Evolutionary conservation across 2,888 invertebrate species (phyloP), one percentile per base, ranked within the genome.

Genomic region (Shargacucullia verbasci): DNA sequence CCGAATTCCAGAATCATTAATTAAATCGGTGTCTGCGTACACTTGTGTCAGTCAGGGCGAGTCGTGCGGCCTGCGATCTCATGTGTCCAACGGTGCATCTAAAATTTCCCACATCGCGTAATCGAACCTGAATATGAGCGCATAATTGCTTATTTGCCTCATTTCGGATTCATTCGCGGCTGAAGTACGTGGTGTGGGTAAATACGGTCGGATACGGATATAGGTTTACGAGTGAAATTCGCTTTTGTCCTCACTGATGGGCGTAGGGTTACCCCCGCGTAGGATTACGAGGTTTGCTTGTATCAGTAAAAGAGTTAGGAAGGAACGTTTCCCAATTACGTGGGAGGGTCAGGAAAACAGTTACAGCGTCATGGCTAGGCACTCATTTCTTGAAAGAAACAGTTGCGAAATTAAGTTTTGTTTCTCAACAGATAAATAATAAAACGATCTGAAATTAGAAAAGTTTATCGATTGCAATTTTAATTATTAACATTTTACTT

Each of bases 101-200:
- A 81, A 86, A 90, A 89, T 87, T 83, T 81, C 83, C 85, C 85
- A 82, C 82, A 85, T 74, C 80, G 84, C 81, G 87, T 85, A 89
- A 91, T 89, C 88, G 87, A 87, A 88, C 83, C 84, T 80, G 82
- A 89, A 89, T 88, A 86, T 85, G 87, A 85, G 82, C 86, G 83
- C 81, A 81, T 90, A 91, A 91, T 92, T 91, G 92, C 87, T 90
- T 91, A 91, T 91, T 91, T 92, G 91, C 90, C 88, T 91, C 89
- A 90, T 91, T 91, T 90, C 80, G 78, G 81, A 91, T 89, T 88
- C 86, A 87, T 83, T 84, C 86, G 82, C 82, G 82, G 66, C 77
- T 73, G 75, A 74, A 79, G 78, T 82, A 77, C 79, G 81, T 79
- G 72, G 70, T 74, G 67, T 76, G 75, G 49, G 66, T 64, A 69